Conservation (phyloP, 2,888 invertebrate genomes). For the Protonemura montana region DNA sequence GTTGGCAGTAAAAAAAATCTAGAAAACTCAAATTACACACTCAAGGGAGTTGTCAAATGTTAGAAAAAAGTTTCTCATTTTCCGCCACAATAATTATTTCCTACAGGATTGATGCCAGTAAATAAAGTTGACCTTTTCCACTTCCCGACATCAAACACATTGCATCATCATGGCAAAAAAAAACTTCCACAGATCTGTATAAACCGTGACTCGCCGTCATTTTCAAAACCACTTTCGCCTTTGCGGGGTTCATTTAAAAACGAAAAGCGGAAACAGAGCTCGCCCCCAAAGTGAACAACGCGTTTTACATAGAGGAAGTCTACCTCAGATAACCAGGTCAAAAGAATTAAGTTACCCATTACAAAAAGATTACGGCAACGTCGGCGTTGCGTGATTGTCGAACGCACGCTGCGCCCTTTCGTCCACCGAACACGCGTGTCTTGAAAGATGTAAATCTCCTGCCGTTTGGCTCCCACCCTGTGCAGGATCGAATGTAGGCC, state of each 20-base stretch:
- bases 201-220: neutral
- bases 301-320: neutral
- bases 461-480: neutral
- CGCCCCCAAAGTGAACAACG: neutral
- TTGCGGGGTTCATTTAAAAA: neutral
- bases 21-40: neutral
- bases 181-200: neutral
- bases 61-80: neutral
- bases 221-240: neutral
- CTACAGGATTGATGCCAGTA: neutral
- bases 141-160: neutral
- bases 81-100: neutral
- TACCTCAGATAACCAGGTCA: neutral
- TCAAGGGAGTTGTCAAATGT: conserved; percentile 4
- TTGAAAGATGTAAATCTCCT: conserved; percentile 9
- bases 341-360: conserved; percentile 12
- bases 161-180: neutral
- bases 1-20: neutral
- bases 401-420: conserved; percentile 13
- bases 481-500: neutral
- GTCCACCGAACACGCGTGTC: neutral
- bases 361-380: neutral
- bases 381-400: neutral
- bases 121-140: neutral
- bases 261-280: neutral